Evolutionary conservation across 2,797 vertebrate genomes (phyloP).

Genomic region (Todus mexicanus): DNA sequence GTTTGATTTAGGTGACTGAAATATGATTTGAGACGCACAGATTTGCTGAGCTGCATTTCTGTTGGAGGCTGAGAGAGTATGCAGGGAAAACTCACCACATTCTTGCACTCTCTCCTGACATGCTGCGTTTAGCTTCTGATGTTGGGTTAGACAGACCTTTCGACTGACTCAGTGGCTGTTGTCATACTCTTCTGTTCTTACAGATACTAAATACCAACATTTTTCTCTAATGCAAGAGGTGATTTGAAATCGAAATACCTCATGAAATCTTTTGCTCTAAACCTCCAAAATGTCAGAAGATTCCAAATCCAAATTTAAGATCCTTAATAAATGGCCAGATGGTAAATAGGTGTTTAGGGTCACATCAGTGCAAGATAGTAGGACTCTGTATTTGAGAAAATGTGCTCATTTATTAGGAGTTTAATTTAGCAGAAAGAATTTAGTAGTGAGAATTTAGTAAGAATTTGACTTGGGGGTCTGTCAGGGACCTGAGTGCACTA

Average conservation of each 20-base stretch:
- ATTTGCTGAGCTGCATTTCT: not conserved
- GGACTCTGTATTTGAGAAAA: not conserved
- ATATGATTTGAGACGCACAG: not conserved
- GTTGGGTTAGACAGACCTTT: not conserved
- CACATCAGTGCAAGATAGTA: not conserved
- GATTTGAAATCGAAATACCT: not conserved
- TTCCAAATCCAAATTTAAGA: not conserved
- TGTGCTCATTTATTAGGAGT: not conserved
- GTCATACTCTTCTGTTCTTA: not conserved
- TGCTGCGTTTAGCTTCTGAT: not conserved
- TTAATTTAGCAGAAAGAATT: not conserved
- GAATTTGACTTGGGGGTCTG: not conserved
- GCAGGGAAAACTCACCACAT: not conserved
- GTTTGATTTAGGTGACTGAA: constrained; percentile 6
- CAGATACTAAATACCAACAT: not conserved
- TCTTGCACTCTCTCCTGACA: not conserved
- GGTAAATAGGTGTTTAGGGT: not conserved
- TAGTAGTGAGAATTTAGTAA: not conserved
- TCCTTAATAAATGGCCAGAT: not conserved
- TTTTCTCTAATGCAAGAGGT: not conserved
- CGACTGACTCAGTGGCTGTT: not conserved
- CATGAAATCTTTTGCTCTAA: not conserved
- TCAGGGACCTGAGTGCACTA: not conserved
- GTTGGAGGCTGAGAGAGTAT: not conserved
- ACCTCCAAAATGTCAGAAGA: not conserved